Percentiles rank a stretch among this genome's conserved stretches.
These are phyloP conservation scores for Falco punctatus DNA, from an alignment of 2,113 vertebrate genomes.

Conservation along the genomic window DNA sequence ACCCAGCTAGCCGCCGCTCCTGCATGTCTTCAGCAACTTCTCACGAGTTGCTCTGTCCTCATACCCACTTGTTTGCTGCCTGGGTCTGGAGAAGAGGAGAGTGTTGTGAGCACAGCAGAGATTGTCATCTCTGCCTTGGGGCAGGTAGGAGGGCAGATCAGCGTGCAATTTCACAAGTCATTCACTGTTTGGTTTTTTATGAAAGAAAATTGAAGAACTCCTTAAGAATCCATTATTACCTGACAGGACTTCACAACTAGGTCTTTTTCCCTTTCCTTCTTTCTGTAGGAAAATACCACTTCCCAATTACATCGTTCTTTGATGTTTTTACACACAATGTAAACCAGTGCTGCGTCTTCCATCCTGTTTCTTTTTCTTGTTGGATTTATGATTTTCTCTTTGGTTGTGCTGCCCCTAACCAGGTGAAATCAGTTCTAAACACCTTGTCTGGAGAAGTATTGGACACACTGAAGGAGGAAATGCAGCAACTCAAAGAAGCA, in stretches of 20 bases:
- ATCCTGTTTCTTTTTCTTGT: background rate
- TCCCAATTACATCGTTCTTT: background rate
- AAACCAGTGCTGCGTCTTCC: background rate
- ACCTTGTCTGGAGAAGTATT: conserved; percentile 86
- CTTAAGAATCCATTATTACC: background rate
- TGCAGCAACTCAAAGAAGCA: conserved; percentile 85
- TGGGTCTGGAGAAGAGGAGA: background rate
- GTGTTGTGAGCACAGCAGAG: background rate
- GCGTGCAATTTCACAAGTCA: background rate
- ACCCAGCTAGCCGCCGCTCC: background rate
- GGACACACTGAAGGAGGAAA: conserved; percentile 77
- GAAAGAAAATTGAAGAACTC: background rate
- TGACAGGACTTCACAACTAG: background rate
- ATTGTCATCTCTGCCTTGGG: background rate
- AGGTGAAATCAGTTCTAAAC: conserved; percentile 89
- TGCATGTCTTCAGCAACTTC: background rate
- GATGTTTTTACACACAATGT: background rate
- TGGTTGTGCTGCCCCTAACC: conserved; percentile 2
- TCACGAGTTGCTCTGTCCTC: background rate
- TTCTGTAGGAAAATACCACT: background rate
- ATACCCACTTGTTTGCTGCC: background rate
- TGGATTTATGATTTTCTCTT: conserved; percentile 16
- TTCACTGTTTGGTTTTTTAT: background rate
- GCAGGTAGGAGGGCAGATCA: background rate
- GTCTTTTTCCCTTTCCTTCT: background rate